phyloP scores from a whole-genome alignment of 2,888 invertebrate species.

The Thysanoteuthis rhombus region DNA sequence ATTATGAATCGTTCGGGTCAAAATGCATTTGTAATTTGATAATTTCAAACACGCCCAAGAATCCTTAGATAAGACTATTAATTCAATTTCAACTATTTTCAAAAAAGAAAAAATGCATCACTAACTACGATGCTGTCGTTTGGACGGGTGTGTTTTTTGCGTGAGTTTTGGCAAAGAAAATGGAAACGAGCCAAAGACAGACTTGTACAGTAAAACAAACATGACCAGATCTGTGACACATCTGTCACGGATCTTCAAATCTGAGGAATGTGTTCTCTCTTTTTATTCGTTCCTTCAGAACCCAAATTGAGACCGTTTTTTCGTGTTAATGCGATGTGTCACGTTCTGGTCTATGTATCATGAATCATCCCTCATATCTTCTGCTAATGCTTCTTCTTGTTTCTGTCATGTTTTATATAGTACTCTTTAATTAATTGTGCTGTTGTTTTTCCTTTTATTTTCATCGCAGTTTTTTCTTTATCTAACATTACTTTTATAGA shows the following conservation, averaged over 20 bases:
- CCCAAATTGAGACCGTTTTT: neutral
- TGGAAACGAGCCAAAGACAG: neutral
- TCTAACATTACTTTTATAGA: neutral
- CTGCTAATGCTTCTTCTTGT: neutral
- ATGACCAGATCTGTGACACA: neutral
- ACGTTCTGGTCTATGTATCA: conserved; percentile 25
- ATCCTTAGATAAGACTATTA: too few species aligned
- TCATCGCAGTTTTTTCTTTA: neutral
- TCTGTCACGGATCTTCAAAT: neutral
- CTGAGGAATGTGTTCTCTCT: neutral
- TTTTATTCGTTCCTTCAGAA: neutral
- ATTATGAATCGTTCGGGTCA: too few species aligned
- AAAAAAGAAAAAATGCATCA: too few species aligned
- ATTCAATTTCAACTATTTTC: too few species aligned
- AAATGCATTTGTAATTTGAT: too few species aligned
- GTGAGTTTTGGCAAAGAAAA: neutral
- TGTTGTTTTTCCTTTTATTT: neutral
- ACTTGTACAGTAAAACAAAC: neutral
- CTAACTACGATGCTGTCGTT: too few species aligned
- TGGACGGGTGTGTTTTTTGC: too few species aligned
- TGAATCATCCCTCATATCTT: neutral
- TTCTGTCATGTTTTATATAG: neutral
- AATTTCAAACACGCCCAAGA: too few species aligned
- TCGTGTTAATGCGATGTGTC: neutral
- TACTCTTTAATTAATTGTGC: neutral